Conservation (phyloP, 2,113 vertebrate genomes). For the Cyprinodon variegatus region DNA sequence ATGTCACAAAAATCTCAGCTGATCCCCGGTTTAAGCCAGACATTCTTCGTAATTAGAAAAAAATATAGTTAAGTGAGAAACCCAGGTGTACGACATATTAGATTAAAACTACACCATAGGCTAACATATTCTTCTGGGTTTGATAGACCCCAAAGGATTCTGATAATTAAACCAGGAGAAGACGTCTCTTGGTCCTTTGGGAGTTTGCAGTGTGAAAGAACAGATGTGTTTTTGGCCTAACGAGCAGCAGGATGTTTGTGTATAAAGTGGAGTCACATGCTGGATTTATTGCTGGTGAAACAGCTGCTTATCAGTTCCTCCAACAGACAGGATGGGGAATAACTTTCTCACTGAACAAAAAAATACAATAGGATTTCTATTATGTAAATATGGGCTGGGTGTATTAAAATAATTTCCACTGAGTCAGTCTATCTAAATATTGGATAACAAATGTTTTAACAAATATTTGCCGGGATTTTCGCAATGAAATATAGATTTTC, state of each 20-base stretch:
- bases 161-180: neutral
- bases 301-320: slow-evolving; percentile 8
- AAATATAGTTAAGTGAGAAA: neutral
- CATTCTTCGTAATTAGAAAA: neutral
- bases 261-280: neutral
- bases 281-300: slow-evolving; percentile 10
- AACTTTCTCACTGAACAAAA: neutral
- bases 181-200: neutral
- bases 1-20: neutral
- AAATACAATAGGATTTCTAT: neutral
- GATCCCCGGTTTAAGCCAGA: neutral
- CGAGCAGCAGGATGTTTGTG: slow-evolving; percentile 16
- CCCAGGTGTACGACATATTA: neutral
- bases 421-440: neutral
- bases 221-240: neutral
- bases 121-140: neutral
- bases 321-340: neutral
- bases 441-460: neutral
- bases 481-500: neutral
- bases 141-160: neutral
- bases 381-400: neutral
- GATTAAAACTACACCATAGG: no score
- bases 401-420: neutral
- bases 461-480: neutral
- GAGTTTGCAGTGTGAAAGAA: neutral